Evolutionary conservation across 2,888 invertebrate species (phyloP).

Genomic region (Xanthorhoe spadicearia): DNA sequence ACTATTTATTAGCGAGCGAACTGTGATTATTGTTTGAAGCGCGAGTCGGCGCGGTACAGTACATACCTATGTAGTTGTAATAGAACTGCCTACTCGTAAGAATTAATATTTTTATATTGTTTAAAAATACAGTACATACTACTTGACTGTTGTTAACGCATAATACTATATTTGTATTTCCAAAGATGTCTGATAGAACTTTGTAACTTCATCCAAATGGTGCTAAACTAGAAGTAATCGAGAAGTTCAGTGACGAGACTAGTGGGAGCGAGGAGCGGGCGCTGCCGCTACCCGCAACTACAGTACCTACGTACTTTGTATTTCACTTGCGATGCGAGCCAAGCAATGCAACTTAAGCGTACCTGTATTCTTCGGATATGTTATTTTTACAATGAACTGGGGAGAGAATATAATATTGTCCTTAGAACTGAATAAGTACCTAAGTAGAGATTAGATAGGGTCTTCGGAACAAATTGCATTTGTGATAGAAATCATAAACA

Average conservation of each 20-base stretch:
- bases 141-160: slow-evolving; percentile 69
- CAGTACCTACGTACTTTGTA: slow-evolving; percentile 11
- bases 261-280: slow-evolving; percentile 32
- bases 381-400: slow-evolving; percentile 28
- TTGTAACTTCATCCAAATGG: slow-evolving; percentile 72
- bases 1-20: slow-evolving; percentile 76
- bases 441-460: slow-evolving; percentile 25
- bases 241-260: slow-evolving; percentile 39
- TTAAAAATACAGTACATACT: slow-evolving; percentile 76
- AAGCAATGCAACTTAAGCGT: slow-evolving; percentile 40
- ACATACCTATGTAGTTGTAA: slow-evolving; percentile 58
- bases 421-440: slow-evolving; percentile 37
- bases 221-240: slow-evolving; percentile 68
- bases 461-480: slow-evolving; percentile 41
- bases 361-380: slow-evolving; percentile 24
- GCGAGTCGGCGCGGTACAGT: slow-evolving; percentile 40
- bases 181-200: slow-evolving; percentile 61
- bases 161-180: slow-evolving; percentile 72
- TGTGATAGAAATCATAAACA: slow-evolving; percentile 40
- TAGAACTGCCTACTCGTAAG: slow-evolving; percentile 68
- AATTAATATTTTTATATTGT: slow-evolving; percentile 82
- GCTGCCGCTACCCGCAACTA: slow-evolving; percentile 5
- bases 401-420: slow-evolving; percentile 30
- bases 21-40: slow-evolving; percentile 71
- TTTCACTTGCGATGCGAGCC: slow-evolving; percentile 29